phyloP scores from a whole-genome alignment of 2,888 invertebrate species.

The Agrotis puta region DNA sequence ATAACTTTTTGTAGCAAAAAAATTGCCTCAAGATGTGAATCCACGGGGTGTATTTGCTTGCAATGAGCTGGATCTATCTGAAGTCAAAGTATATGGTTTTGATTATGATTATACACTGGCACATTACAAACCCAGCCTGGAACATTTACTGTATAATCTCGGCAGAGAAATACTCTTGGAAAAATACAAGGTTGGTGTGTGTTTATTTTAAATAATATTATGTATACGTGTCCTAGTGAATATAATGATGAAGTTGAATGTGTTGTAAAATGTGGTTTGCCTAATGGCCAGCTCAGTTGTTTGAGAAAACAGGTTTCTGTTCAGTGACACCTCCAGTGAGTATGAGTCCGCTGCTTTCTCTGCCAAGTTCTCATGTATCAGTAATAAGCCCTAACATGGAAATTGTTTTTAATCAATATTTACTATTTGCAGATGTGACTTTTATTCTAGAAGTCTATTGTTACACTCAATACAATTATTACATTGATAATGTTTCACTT shows the following conservation, averaged over 20 bases:
- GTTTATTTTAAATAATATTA: background rate
- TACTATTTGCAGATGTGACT: background rate
- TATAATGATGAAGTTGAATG: background rate
- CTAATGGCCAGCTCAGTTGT: background rate
- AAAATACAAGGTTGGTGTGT: conserved; percentile 94
- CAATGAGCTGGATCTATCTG: conserved; percentile 97
- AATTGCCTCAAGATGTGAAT: conserved; percentile 96
- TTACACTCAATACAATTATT: background rate
- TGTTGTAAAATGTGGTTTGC: background rate
- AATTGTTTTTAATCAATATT: background rate
- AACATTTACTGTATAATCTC: conserved; percentile 97
- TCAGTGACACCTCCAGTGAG: background rate
- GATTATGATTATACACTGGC: conserved; percentile 99
- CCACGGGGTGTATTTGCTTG: conserved; percentile 98
- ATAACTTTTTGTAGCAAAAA: conserved; percentile 93
- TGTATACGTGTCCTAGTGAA: background rate
- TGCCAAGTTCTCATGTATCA: background rate
- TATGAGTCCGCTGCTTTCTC: background rate
- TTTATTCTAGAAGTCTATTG: background rate
- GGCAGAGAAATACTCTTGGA: conserved; percentile 96
- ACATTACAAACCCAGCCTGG: conserved; percentile 97
- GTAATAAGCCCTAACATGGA: background rate
- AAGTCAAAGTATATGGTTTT: conserved; percentile 98
- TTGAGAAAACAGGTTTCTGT: conserved; percentile 12
- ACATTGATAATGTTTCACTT: conserved; percentile 60